Evolutionary conservation across 2,113 vertebrate species (phyloP).

Genomic region (Marmota flaviventris): DNA sequence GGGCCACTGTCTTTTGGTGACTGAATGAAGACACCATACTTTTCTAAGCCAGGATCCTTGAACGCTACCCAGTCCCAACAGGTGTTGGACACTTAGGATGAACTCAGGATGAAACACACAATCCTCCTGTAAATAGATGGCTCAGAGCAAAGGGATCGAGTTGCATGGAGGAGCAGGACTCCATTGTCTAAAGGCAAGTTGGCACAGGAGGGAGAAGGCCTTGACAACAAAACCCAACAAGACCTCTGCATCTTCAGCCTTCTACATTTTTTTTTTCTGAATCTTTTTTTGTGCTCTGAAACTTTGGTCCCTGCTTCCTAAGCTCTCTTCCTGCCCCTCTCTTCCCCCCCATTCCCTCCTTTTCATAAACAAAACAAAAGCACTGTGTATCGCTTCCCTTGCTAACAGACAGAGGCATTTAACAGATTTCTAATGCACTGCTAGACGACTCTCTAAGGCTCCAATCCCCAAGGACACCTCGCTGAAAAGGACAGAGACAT

Average conservation of each 20-base stretch:
- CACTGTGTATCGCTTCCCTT: constrained; percentile 32
- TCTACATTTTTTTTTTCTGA: not conserved
- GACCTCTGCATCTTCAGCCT: not conserved
- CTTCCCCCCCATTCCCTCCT: not conserved
- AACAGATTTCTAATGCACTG: constrained; percentile 75
- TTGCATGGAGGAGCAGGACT: not conserved
- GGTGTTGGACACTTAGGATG: not conserved
- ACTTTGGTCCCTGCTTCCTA: not conserved
- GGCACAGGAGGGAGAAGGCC: not conserved
- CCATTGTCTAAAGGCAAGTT: not conserved
- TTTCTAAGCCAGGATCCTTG: not conserved
- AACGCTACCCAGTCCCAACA: accelerated
- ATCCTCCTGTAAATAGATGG: not conserved
- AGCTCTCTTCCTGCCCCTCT: not conserved
- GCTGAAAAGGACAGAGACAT: constrained; percentile 30
- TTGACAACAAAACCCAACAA: not conserved
- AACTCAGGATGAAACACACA: accelerated
- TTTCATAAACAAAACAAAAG: constrained; percentile 63
- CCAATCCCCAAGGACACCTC: constrained; percentile 58
- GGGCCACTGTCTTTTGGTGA: not conserved
- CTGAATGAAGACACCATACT: not conserved
- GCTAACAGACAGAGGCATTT: constrained; percentile 67
- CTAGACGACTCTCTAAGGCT: constrained; percentile 55
- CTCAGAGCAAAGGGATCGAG: not conserved
- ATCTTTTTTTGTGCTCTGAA: not conserved